A percentile compares a stretch with the other conserved stretches of the same genome.
phyloP scores from a whole-genome alignment of 2,888 invertebrate genomes.

The Auanema freiburgensis region DNA sequence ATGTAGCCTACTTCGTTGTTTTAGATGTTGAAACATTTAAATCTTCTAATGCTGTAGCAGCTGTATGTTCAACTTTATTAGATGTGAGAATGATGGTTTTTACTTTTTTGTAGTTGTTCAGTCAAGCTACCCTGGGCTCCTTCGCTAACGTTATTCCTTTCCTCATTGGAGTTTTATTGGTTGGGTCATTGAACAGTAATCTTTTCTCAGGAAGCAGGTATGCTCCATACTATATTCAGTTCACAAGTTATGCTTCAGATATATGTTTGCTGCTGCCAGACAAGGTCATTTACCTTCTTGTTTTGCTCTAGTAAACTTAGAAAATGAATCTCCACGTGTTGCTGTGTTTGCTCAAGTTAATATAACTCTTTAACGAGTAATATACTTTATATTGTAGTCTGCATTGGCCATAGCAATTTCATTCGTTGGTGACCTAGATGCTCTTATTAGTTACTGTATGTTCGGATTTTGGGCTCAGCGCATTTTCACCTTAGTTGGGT shows the following conservation, averaged over 20 bases:
- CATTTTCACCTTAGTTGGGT: conserved; percentile 58
- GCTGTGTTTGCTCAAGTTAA: conserved; percentile 58
- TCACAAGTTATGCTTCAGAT: conserved; percentile 23
- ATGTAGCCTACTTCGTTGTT: conserved; percentile 62
- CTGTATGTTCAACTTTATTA: conserved; percentile 32
- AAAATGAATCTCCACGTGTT: conserved; percentile 58
- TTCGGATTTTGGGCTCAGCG: conserved; percentile 64
- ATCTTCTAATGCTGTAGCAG: conserved; percentile 61
- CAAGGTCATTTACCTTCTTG: conserved; percentile 62
- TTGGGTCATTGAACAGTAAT: conserved; percentile 63
- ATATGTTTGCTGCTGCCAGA: conserved; percentile 62
- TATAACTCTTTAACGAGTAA: background rate
- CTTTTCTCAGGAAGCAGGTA: conserved; percentile 58
- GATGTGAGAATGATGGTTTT: too few species aligned
- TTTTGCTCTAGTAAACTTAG: conserved; percentile 57
- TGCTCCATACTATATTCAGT: background rate
- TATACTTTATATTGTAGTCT: conserved; percentile 40
- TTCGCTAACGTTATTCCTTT: conserved; percentile 61
- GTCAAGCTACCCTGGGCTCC: conserved; percentile 56
- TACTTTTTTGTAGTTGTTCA: conserved; percentile 55
- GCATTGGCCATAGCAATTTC: conserved; percentile 57
- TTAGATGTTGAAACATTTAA: conserved; percentile 63
- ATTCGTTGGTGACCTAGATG: conserved; percentile 60
- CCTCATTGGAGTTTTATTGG: conserved; percentile 60
- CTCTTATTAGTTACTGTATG: conserved; percentile 61